Base-by-base conservation (phyloP, 2,888 invertebrate genomes). In the Drosophila parthenogenetica region DNA sequence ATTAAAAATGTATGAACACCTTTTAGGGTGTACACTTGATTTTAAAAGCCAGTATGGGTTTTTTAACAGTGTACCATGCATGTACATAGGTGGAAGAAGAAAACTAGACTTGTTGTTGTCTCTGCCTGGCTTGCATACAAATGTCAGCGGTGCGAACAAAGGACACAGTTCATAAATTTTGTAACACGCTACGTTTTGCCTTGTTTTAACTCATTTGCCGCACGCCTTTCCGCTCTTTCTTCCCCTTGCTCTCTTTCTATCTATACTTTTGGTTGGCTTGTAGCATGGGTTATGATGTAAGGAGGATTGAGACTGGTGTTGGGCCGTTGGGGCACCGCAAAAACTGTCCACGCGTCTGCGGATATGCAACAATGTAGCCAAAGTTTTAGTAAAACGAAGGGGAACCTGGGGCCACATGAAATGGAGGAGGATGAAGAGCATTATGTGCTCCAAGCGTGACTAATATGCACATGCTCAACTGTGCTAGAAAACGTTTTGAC, bases 391-490 rank as follows among this genome's bases (percentile, higher is more conserved):
- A 8, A 29, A 29, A 29, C 29, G 29, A 2, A 29, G 35, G 13
- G 35, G 3, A 35, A 13, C 35, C 35, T 35, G 8, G 11, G 29
- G 29, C 29, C 29, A 29, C 35, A 35, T 11, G 35, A 13, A 2
- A 35, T 50, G 13, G 65, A 60, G 53, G 46, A 16, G 57, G 29
- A n/a, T 17, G 57, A 60, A 50, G 58, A 72, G 81, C 75, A 81
- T 77, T 84, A 73, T 82, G 79, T 82, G 77, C 81, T 69, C 69
- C 77, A 68, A 77, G 79, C 84, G 84, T 85, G 87, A 82, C 85
- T 84, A 86, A 85, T 79, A 79, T 86, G 81, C 80, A 79, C 84
- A 85, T 85, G 82, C 73, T 85, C 81, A 84, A 84, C 85, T 81
- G 76, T 68, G 79, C 81, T 69, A 76, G 79, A 79, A 87, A 85